Conservation (phyloP, 2,113 vertebrate species). For the Sinocyclocheilus anophthalmus region DNA sequence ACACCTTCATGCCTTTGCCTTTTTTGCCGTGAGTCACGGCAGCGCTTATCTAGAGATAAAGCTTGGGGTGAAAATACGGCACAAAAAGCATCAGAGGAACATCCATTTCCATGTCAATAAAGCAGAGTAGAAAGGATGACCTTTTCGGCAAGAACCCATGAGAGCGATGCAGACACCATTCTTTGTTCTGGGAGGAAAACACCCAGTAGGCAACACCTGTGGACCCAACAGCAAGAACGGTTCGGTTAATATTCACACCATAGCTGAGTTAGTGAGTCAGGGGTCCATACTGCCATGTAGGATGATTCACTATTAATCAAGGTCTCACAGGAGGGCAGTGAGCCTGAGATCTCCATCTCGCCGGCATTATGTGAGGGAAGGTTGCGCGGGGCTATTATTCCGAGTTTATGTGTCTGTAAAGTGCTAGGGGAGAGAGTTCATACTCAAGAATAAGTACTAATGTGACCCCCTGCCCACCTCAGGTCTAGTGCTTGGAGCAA, state of each 20-base stretch:
- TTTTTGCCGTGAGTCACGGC: neutral
- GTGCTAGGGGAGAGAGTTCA: constrained; percentile 28
- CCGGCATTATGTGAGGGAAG: neutral
- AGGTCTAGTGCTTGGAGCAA: constrained; percentile 17
- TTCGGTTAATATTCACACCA: constrained; percentile 17
- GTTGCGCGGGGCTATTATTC: neutral
- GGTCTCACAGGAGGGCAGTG: neutral
- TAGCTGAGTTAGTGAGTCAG: neutral
- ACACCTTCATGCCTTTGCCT: neutral
- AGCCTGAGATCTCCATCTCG: constrained; percentile 19
- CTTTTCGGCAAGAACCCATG: constrained; percentile 34
- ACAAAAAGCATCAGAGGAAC: constrained; percentile 31
- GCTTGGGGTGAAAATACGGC: neutral
- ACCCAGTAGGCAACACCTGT: neutral
- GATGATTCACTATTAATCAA: constrained; percentile 28
- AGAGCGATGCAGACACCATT: constrained; percentile 23
- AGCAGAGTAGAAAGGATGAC: constrained; percentile 44
- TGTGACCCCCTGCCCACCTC: constrained; percentile 42
- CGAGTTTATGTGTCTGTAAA: constrained; percentile 29
- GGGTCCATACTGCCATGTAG: neutral
- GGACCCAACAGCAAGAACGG: neutral
- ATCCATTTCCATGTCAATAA: constrained; percentile 42
- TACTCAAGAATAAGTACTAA: constrained; percentile 43
- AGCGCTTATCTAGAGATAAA: constrained; percentile 7
- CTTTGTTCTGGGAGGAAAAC: constrained; percentile 35